phyloP scores from a whole-genome alignment of 2,797 vertebrate genomes.

The Enteromius anoplus region DNA sequence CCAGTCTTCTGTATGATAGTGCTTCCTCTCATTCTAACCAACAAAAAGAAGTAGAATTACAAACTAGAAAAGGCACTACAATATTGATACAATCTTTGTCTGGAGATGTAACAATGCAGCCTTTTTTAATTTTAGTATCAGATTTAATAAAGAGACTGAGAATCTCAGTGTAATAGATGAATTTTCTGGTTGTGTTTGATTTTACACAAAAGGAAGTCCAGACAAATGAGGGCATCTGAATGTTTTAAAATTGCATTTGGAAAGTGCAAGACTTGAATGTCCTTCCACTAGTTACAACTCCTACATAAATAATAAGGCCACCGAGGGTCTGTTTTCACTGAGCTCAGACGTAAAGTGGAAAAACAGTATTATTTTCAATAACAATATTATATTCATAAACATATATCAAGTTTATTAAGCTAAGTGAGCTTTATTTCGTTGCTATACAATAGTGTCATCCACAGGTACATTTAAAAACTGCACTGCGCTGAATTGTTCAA shows the following conservation, averaged over 20 bases:
- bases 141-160: background rate
- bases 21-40: background rate
- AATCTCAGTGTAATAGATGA: background rate
- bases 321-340: conserved; percentile 8
- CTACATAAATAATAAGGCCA: conserved; percentile 3
- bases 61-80: background rate
- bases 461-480: background rate
- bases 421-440: no score
- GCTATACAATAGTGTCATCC: conserved; percentile 13
- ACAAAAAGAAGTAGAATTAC: background rate
- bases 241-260: conserved; percentile 35
- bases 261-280: conserved; percentile 18
- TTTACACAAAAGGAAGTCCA: background rate
- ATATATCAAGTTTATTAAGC: background rate
- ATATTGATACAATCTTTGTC: background rate
- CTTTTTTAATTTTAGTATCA: background rate
- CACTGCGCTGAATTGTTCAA: background rate
- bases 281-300: conserved; percentile 19
- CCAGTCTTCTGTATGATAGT: background rate
- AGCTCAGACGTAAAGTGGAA: background rate
- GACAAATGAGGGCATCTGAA: background rate
- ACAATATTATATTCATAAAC: background rate
- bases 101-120: background rate
- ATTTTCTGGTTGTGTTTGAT: background rate
- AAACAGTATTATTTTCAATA: background rate